Evolutionary conservation across 2,888 invertebrate species (phyloP), one percentile per base, ranked within the genome.

Genomic region (Pterostichus madidus): DNA sequence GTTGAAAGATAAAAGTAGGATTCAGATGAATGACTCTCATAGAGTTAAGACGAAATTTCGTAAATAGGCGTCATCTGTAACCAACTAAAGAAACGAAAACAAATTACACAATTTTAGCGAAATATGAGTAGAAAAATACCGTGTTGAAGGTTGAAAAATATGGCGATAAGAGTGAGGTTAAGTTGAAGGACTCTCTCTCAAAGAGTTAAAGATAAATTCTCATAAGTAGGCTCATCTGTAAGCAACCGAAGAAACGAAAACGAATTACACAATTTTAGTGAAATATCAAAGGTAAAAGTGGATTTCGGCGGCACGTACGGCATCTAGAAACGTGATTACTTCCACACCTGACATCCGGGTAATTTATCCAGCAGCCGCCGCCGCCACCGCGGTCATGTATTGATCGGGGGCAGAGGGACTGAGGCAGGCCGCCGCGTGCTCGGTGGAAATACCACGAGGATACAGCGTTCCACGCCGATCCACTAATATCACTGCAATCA

Each of bases 311-410:
- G 56, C 56, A 56, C 56, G 56, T 56, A 17, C 56, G 56, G 56
- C 56, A 17, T 56, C 56, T 56, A 17, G 17, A 56, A 56, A 49
- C 24, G 73, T 73, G 73, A 73, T 73, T 73, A 73, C 73, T 75
- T 75, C 75, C 75, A 75, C 75, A 75, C 75, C 75, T 75, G 75
- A 49, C 75, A 75, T 75, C 52, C 49, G 75, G 52, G 75, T 73
- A 73, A 73, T 73, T 73, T 73, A 73, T 73, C 73, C 73, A 7
- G 46, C 6, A 24, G 24, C 17, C 73, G 64, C 73, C 46, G 7
- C 75, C 75, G 32, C 32, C 49, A n/a, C 75, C 52, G 24, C 31
- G 5, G 6, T 8, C 53, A 32, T n/a, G 75, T 75, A 75, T 75
- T 75, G 75, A 75, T 75, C 75, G 75, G 53, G 32, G 75, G 49